Percentiles rank a stretch among this genome's conserved stretches.
Evolutionary conservation across 1,140 invertebrate genomes (phyloP).

Genomic region (Drosophila nasuta): DNA sequence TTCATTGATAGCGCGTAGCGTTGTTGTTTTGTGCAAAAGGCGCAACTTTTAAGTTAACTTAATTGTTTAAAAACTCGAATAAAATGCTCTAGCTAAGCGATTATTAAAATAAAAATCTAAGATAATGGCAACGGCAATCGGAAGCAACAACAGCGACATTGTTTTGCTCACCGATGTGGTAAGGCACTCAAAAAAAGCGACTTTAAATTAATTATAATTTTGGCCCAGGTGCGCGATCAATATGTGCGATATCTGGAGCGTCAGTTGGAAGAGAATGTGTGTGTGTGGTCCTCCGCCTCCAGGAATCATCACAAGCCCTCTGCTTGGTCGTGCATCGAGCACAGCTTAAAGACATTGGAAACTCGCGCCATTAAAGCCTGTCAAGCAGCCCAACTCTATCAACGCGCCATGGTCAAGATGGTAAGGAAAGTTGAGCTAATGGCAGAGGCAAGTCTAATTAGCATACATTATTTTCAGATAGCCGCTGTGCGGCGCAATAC

Average conservation of each 20-base stretch:
- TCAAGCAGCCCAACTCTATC: constrained; percentile 70
- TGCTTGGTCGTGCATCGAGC: constrained; percentile 59
- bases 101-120: constrained; percentile 5
- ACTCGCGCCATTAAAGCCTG: constrained; percentile 64
- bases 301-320: constrained; percentile 68
- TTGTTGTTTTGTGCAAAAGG: constrained; percentile 34
- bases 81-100: constrained; percentile 27
- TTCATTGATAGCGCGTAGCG: background rate
- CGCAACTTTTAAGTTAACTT: constrained; percentile 43
- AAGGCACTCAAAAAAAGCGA: constrained; percentile 14
- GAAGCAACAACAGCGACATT: constrained; percentile 44
- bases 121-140: constrained; percentile 39
- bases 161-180: constrained; percentile 71
- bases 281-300: constrained; percentile 59
- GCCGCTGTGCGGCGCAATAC: constrained; percentile 62
- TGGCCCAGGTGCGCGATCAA: constrained; percentile 67
- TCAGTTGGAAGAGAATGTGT: constrained; percentile 72
- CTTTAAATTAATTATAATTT: constrained; percentile 7
- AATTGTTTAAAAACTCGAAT: constrained; percentile 10
- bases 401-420: constrained; percentile 77
- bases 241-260: constrained; percentile 74
- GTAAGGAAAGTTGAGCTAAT: constrained; percentile 22
- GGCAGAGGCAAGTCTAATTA: background rate
- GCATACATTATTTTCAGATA: constrained; percentile 45
- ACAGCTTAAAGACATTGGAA: constrained; percentile 60